These are phyloP conservation scores for Brachyptera risi DNA, from an alignment of 2,888 invertebrate species.

Conservation along the genomic window DNA sequence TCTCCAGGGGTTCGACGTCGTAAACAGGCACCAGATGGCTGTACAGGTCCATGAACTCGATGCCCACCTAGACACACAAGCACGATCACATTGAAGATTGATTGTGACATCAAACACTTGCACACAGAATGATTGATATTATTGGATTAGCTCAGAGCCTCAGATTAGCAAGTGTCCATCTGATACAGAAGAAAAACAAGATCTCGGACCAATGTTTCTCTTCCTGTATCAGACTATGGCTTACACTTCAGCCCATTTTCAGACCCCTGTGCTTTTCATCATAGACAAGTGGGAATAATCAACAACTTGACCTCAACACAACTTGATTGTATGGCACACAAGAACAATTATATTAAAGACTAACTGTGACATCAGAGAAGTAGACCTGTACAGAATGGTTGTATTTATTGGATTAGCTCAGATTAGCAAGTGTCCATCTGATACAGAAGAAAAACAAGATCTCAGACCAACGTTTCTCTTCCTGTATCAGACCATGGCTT, in stretches of 20 bases:
- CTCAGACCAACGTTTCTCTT: conserved; percentile 23
- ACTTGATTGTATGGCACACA: no score
- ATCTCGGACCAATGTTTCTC: conserved; percentile 24
- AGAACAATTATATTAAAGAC: no score
- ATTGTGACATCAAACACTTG: no score
- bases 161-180: conserved; percentile 26
- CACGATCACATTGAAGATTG: background rate
- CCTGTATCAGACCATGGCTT: conserved; percentile 39
- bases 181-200: background rate
- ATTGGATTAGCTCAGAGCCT: no score
- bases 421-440: conserved; percentile 23
- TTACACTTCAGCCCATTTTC: conserved; percentile 37
- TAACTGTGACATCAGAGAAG: no score
- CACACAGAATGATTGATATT: no score
- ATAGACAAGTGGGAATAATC: conserved; percentile 17
- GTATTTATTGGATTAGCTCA: conserved; percentile 20
- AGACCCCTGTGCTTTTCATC: conserved; percentile 35
- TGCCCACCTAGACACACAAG: conserved; percentile 67
- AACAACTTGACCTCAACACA: no score
- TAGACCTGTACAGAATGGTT: no score
- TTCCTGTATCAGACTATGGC: conserved; percentile 39
- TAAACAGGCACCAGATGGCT: conserved; percentile 98
- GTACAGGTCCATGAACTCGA: conserved; percentile 99
- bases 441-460: background rate
- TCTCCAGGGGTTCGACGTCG: conserved; percentile 98